Conservation (phyloP, 2,797 vertebrate genomes). For the Oreortyx pictus region DNA sequence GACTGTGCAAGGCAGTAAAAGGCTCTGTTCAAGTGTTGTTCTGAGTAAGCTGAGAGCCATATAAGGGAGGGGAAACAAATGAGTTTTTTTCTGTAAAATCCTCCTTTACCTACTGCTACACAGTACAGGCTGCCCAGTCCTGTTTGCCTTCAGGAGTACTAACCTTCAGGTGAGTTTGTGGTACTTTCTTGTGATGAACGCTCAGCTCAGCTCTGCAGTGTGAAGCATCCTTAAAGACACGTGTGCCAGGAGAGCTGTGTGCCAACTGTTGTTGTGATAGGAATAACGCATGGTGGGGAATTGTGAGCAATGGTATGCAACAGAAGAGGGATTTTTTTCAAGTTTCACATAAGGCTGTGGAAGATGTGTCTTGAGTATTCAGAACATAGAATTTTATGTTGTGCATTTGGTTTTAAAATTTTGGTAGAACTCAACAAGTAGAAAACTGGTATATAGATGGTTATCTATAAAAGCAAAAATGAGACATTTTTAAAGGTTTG, state of each 20-base stretch:
- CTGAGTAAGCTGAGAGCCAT: not conserved
- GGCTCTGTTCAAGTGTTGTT: not conserved
- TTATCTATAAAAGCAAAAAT: too few relatives aligned
- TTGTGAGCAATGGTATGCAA: not conserved
- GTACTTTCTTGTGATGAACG: not conserved
- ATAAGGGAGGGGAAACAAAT: accelerated
- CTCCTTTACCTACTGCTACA: not conserved
- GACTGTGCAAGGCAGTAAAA: not conserved
- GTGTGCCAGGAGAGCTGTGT: not conserved
- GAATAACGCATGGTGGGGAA: not conserved
- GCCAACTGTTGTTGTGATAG: not conserved
- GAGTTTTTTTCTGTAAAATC: not conserved
- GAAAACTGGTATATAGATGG: not conserved
- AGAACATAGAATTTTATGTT: not conserved
- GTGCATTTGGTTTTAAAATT: not conserved
- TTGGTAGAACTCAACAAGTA: not conserved
- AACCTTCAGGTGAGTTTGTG: not conserved
- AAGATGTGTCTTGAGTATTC: not conserved
- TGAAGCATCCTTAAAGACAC: not conserved
- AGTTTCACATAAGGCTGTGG: not conserved
- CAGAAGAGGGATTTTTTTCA: not conserved
- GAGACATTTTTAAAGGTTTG: not conserved
- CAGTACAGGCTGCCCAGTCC: not conserved
- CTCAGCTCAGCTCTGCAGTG: not conserved
- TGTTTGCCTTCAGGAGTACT: not conserved